Evolutionary conservation across 23 tunicate genomes (phyloP), one percentile per base, ranked within the genome.

Genomic region (Styela plicata): DNA sequence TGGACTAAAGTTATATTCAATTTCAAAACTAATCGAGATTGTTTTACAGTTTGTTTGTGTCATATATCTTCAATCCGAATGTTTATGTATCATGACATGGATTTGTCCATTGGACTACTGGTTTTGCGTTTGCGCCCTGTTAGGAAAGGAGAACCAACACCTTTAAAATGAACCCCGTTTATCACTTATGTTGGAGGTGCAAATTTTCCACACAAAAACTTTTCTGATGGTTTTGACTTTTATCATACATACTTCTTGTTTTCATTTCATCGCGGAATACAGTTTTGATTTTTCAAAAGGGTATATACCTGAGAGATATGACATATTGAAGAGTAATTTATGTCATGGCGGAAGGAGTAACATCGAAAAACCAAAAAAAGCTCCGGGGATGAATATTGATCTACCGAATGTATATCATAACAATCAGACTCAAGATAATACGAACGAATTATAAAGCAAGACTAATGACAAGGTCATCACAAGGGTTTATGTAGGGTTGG

Each of bases 41-140:
- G n/a, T 13, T 44, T 13, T 44, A 5, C 57, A 44, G 57, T 44
- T 44, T 44, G 57, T 44, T 44, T 5, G 10, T 44, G 57, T 44
- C 57, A 30, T 71, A 17, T 71, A 71, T 30, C 77, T n/a, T 71
- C 17, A 36, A 71, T 36, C 32, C 77, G 18, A 71, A 71, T 36
- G 77, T 34, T 22, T 71, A 71, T 30, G 77, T 34, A 71, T 13
- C 77, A 21, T 34, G 26, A 3, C 2, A 3, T 71, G 77, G 77
- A 71, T 28, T 71, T 21, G 17, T 30, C n/a, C 5, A 3, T 30
- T 32, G 77, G 77, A 22, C 34, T 71, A 3, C 26, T n/a, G n/a
- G n/a, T 71, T 21, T 32, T 71, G 32, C 77, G 77, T 7, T 21
- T 71, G 32, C 36, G n/a, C n/a, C n/a, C n/a, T n/a, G n/a, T n/a